These are phyloP conservation scores for Wiebesia pumilae DNA, from an alignment of 1,140 invertebrate genomes.

Conservation along the genomic window DNA sequence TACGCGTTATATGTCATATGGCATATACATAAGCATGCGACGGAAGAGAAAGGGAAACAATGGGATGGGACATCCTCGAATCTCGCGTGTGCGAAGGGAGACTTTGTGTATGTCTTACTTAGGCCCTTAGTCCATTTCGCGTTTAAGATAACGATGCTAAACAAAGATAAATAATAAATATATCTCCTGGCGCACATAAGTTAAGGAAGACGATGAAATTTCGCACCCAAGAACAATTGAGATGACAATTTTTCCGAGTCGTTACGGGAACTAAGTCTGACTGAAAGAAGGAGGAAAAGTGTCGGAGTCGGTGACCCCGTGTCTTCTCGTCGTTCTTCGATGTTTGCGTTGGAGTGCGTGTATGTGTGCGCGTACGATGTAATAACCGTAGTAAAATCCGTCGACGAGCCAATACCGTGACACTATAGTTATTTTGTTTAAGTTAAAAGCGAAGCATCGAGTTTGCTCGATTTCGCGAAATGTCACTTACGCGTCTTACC, in stretches of 20 bases:
- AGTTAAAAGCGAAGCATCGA: conserved; percentile 3
- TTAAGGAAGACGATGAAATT: conserved; percentile 27
- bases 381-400: conserved; percentile 30
- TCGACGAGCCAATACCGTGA: conserved; percentile 39
- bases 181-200: conserved; percentile 22
- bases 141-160: conserved; percentile 12
- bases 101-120: conserved; percentile 41
- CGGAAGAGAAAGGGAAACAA: background rate
- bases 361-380: conserved; percentile 1
- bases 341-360: conserved; percentile 29
- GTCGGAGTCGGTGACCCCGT: conserved; percentile 25
- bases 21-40: conserved; percentile 24
- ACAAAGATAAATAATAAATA: conserved; percentile 13
- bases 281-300: conserved; percentile 43
- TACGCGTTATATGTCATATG: background rate
- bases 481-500: background rate
- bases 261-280: conserved; percentile 15
- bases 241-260: conserved; percentile 38
- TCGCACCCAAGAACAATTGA: conserved; percentile 22
- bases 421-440: conserved; percentile 25
- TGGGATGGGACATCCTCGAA: conserved; percentile 8
- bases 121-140: conserved; percentile 25
- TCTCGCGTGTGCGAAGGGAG: conserved; percentile 33
- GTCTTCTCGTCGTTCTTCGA: conserved; percentile 50
- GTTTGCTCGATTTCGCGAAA: conserved; percentile 31